Evolutionary conservation across 2,113 vertebrate genomes (phyloP), one percentile per base, ranked within the genome.

Genomic region (Procavia capensis): DNA sequence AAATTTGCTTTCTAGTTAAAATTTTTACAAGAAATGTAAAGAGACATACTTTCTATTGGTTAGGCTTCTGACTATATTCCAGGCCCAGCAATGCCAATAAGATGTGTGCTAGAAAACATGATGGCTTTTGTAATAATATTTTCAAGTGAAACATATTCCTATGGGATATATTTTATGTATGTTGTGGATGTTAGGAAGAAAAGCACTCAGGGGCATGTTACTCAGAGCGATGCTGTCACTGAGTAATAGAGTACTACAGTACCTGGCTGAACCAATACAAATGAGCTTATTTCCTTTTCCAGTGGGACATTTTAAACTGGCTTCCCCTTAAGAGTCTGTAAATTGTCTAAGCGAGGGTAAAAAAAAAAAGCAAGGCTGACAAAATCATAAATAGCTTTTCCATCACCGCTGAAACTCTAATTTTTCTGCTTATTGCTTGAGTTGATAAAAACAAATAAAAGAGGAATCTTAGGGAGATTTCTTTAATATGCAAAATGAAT

Each of bases 401-500:
- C 97, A 97, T 98, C 97, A 97, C 86, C 96, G 84, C 97, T 97
- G 97, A 97, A 98, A 98, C 93, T 98, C 98, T 98, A 98, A 98
- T 98, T 98, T 98, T 98, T 98, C 98, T 98, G 97, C 97, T 98
- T 98, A 98, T 98, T 99, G 98, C 98, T 98, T 98, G 97, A 98
- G 97, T 98, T 98, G 98, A 98, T 98, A 99, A 99, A n/a, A 99
- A 98, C 98, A 99, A 99, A 98, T 98, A 98, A 98, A 98, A 98
- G 95, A 97, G 92, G 90, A 98, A 97, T 97, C 97, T 98, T 59
- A 5, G 92, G 98, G 86, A 98, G 81, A 97, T 98, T 98, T 97
- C 97, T 98, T 98, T 98, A 98, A 98, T 98, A 98, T 98, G 98
- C 97, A 98, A 98, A 98, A 98, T 98, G 98, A 98, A 98, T 98